These are phyloP conservation scores for Progne subis DNA, from an alignment of 2,113 vertebrate genomes.

Conservation along the genomic window DNA sequence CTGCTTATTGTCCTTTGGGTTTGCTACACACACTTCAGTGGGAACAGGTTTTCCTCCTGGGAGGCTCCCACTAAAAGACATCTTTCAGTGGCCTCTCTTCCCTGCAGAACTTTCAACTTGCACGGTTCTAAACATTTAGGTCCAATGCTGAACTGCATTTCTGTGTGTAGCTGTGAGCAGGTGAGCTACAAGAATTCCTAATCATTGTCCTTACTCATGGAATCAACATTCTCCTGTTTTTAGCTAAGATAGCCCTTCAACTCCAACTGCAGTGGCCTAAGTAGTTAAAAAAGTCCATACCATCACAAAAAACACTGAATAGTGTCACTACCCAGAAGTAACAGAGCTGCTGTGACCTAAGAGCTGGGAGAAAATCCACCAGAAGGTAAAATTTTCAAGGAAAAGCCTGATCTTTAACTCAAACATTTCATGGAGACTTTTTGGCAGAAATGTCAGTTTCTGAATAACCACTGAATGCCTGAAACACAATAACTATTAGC, in stretches of 20 bases:
- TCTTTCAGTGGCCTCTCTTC: background rate
- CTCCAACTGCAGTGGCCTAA: background rate
- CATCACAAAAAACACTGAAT: background rate
- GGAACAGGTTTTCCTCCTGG: background rate
- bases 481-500: background rate
- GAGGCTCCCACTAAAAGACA: background rate
- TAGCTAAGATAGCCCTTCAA: background rate
- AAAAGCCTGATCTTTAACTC: background rate
- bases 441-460: background rate
- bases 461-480: background rate
- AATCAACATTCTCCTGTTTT: background rate
- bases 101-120: background rate
- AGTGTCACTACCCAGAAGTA: background rate
- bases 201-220: background rate
- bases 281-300: background rate
- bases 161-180: background rate
- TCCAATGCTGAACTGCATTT: background rate
- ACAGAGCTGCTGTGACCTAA: background rate
- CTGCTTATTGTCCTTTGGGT: background rate
- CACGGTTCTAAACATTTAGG: background rate
- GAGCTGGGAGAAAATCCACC: background rate
- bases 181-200: background rate
- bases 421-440: background rate
- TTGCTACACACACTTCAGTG: background rate
- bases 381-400: background rate